phyloP scores from a whole-genome alignment of 2,113 vertebrate genomes.

The Menura novaehollandiae region DNA sequence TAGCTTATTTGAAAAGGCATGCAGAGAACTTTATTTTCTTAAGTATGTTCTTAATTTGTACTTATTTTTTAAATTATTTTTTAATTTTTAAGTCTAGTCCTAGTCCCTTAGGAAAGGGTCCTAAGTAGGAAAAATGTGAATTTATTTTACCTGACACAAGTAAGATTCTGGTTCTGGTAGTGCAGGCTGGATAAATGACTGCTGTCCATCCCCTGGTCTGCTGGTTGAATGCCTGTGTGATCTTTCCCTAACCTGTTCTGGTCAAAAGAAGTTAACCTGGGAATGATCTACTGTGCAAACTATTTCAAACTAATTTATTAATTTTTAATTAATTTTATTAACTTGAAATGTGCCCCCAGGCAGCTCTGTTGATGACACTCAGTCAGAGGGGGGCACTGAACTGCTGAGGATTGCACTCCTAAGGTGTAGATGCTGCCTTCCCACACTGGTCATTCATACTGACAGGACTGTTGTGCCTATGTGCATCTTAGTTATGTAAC shows the following conservation, averaged over 20 bases:
- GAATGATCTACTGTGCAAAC: neutral
- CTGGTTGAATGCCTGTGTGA: neutral
- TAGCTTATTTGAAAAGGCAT: neutral
- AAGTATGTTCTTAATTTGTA: neutral
- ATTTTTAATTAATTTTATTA: neutral
- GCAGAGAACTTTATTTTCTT: neutral
- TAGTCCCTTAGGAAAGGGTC: neutral
- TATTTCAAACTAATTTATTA: neutral
- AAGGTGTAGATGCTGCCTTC: neutral
- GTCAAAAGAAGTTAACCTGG: neutral
- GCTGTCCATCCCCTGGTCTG: neutral
- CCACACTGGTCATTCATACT: accelerated
- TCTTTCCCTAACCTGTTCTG: neutral
- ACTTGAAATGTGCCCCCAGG: neutral
- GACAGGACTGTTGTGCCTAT: neutral
- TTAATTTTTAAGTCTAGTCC: neutral
- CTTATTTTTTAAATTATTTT: neutral
- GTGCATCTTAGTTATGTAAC: neutral
- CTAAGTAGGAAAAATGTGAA: neutral
- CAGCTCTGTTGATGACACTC: neutral
- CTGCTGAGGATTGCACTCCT: neutral
- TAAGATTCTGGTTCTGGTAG: neutral
- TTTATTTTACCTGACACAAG: neutral
- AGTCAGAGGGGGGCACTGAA: neutral
- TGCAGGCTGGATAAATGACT: neutral